Evolutionary conservation across 2,797 vertebrate species (phyloP).

Genomic region (Phyllotis vaccarum): DNA sequence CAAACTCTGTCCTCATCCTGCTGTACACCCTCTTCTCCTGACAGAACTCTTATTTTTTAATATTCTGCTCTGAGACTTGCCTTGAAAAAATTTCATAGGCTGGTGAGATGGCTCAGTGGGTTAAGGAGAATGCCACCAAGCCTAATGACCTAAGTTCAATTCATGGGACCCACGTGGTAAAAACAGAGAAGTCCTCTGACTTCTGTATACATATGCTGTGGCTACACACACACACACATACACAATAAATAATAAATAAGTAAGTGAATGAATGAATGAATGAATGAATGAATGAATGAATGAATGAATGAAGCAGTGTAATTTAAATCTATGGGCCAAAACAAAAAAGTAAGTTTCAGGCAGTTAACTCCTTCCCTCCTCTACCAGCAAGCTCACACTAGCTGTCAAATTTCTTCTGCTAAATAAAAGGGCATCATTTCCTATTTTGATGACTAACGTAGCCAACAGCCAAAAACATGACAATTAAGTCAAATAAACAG

Average conservation of each 20-base stretch:
- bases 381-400: rapidly evolving
- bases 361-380: not conserved
- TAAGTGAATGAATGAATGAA: too few species aligned
- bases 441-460: not conserved
- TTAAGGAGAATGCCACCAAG: not conserved
- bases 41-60: not conserved
- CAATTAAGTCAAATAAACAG: slow-evolving; percentile 62
- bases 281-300: too few species aligned
- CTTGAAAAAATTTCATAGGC: not conserved
- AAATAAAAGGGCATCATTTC: not conserved
- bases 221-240: not conserved
- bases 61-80: not conserved
- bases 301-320: not conserved
- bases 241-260: too few species aligned
- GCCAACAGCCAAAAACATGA: not conserved
- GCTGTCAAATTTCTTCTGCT: not conserved
- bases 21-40: not conserved
- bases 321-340: not conserved
- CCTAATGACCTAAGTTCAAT: not conserved
- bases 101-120: not conserved
- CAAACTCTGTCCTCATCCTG: not conserved
- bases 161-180: not conserved
- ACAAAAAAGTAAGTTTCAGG: not conserved
- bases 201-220: not conserved
- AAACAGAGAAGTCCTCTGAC: not conserved